Evolutionary conservation across 2,797 vertebrate species (phyloP).

Genomic region (Gobio occitaniae): DNA sequence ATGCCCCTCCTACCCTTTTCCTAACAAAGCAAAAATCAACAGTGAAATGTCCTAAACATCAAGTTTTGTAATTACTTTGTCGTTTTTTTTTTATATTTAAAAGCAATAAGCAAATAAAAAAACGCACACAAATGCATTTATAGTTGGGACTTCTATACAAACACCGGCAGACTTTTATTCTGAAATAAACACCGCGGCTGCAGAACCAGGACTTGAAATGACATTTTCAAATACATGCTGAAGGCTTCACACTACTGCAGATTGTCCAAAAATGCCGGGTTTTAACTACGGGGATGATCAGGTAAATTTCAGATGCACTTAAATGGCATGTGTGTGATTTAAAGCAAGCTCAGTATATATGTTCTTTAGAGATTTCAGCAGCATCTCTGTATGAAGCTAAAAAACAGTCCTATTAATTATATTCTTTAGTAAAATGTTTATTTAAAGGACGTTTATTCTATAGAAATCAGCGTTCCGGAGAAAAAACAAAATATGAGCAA

Average conservation of each 20-base stretch:
- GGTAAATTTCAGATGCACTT: constrained; percentile 41
- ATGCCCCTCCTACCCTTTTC: neutral
- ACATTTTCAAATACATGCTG: neutral
- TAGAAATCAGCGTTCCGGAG: neutral
- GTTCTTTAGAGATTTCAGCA: neutral
- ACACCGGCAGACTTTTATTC: constrained; percentile 10
- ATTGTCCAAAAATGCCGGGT: constrained; percentile 57
- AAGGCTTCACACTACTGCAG: constrained; percentile 9
- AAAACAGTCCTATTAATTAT: neutral
- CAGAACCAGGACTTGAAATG: neutral
- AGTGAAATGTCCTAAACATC: neutral
- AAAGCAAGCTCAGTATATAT: neutral
- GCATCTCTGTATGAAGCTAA: neutral
- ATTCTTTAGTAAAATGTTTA: neutral
- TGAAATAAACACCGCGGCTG: neutral
- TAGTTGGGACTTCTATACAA: neutral
- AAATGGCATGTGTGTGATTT: neutral
- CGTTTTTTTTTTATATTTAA: neutral
- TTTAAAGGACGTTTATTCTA: neutral
- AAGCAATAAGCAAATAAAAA: neutral
- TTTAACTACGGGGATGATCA: constrained; percentile 59
- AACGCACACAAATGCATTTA: neutral
- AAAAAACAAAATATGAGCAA: neutral
- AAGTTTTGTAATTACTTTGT: neutral
- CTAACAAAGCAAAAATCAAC: neutral